Conservation (phyloP, 2,888 invertebrate species). For the Chorisops tibialis region DNA sequence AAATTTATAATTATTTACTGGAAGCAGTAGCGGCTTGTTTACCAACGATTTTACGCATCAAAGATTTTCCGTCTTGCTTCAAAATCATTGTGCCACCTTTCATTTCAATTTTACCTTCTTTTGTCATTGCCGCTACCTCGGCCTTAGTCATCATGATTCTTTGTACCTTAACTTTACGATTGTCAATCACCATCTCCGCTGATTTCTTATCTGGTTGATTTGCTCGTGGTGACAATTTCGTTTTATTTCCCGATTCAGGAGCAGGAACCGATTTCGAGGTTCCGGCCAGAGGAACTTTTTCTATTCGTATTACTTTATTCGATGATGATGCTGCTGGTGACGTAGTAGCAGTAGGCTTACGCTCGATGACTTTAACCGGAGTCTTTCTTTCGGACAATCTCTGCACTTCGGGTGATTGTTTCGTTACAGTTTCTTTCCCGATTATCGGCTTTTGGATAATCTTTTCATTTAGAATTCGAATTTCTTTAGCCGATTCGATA, state of each 20-base stretch:
- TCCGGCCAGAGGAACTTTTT: background rate
- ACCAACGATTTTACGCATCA: constrained; percentile 13
- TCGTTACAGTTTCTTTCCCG: constrained; percentile 12
- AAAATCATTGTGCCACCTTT: constrained; percentile 51
- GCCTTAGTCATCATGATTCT: constrained; percentile 66
- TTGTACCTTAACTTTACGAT: constrained; percentile 62
- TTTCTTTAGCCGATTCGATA: background rate
- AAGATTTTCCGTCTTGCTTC: constrained; percentile 30
- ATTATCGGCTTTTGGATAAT: constrained; percentile 1
- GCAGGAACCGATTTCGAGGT: background rate
- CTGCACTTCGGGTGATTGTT: constrained; percentile 7
- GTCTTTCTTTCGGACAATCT: background rate
- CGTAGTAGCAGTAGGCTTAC: no score
- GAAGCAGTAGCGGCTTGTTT: constrained; percentile 2
- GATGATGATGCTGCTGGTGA: background rate
- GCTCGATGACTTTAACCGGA: constrained; percentile 13
- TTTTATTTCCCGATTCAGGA: constrained; percentile 8
- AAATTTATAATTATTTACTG: background rate
- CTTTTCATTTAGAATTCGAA: constrained; percentile 17
- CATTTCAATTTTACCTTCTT: constrained; percentile 63
- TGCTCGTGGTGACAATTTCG: background rate
- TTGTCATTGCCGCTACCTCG: constrained; percentile 64
- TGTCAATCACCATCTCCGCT: constrained; percentile 58
- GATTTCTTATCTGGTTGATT: constrained; percentile 27
- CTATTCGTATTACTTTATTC: background rate